Percentiles rank a stretch among this genome's conserved stretches.
Conservation (phyloP, 2,888 invertebrate species). For the Agonopterix arenella region DNA sequence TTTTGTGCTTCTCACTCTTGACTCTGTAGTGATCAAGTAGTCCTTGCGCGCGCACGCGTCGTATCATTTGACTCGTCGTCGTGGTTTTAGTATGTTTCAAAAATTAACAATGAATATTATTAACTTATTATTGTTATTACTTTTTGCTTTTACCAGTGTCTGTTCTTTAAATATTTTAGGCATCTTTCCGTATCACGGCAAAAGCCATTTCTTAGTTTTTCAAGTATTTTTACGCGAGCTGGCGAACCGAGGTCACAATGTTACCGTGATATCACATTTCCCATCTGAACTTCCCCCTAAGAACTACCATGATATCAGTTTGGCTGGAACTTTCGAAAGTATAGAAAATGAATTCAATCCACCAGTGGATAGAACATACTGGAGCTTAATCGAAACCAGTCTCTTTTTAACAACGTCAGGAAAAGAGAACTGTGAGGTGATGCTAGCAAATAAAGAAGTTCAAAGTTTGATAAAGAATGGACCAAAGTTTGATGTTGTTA, state of each 20-base stretch:
- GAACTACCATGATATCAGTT: slow-evolving; percentile 78
- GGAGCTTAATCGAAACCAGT: slow-evolving; percentile 5
- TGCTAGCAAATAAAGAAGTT: slow-evolving; percentile 48
- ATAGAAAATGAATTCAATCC: slow-evolving; percentile 31
- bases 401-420: slow-evolving; percentile 28
- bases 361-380: slow-evolving; percentile 31
- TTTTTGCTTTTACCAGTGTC: slow-evolving; percentile 23
- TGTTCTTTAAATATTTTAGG: slow-evolving; percentile 73
- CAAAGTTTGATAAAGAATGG: slow-evolving; percentile 50
- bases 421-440: slow-evolving; percentile 45
- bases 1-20: too few relatives aligned
- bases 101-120: slow-evolving; percentile 27
- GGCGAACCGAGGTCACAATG: slow-evolving; percentile 78
- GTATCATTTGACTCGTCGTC: too few relatives aligned
- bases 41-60: too few relatives aligned
- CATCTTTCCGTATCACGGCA: slow-evolving; percentile 80
- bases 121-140: slow-evolving; percentile 12
- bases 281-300: slow-evolving; percentile 60
- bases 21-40: too few relatives aligned
- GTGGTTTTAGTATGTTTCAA: background rate
- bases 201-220: slow-evolving; percentile 83
- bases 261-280: slow-evolving; percentile 82
- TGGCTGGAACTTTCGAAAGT: slow-evolving; percentile 41
- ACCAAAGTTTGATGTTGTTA: slow-evolving; percentile 79
- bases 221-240: slow-evolving; percentile 77